These are phyloP conservation scores for Drosophila robusta DNA, from an alignment of 2,888 invertebrate species.

Conservation along the genomic window DNA sequence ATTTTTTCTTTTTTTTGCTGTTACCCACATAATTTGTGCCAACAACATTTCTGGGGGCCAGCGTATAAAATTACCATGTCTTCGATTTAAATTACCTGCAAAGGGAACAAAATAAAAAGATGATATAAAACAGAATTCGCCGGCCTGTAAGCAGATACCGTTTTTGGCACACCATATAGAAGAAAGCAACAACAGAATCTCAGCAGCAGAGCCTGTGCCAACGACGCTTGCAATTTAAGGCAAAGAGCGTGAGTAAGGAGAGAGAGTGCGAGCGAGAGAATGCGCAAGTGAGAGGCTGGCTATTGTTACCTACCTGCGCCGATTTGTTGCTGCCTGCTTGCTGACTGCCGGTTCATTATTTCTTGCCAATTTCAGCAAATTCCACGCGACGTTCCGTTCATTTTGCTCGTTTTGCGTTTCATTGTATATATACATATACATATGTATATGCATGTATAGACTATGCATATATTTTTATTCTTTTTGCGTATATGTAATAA, in stretches of 20 bases:
- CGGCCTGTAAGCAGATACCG: slow-evolving; percentile 77
- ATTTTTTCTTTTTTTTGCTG: slow-evolving; percentile 16
- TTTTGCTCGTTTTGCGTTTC: slow-evolving; percentile 53
- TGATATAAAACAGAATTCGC: slow-evolving; percentile 41
- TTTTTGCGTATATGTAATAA: slow-evolving; percentile 1
- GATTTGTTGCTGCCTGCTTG: slow-evolving; percentile 25
- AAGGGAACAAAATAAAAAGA: slow-evolving; percentile 3
- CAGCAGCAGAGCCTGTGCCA: slow-evolving; percentile 10
- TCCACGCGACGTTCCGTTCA: slow-evolving; percentile 65
- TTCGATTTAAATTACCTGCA: slow-evolving; percentile 72
- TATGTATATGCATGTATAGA: slow-evolving; percentile 5
- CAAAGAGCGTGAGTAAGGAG: slow-evolving; percentile 17
- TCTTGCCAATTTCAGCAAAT: slow-evolving; percentile 75
- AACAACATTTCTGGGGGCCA: slow-evolving; percentile 25
- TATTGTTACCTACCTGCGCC: slow-evolving; percentile 46
- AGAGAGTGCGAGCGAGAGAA: slow-evolving; percentile 12
- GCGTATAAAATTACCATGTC: slow-evolving; percentile 74
- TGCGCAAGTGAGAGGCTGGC: slow-evolving; percentile 5
- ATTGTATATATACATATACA: slow-evolving; percentile 18
- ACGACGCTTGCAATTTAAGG: slow-evolving; percentile 29
- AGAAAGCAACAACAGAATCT: slow-evolving; percentile 33
- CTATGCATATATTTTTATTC: slow-evolving; percentile 5
- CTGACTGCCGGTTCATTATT: slow-evolving; percentile 38
- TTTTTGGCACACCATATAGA: slow-evolving; percentile 47
- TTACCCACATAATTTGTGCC: slow-evolving; percentile 57